Evolutionary conservation across 2,797 vertebrate species (phyloP), one percentile per base, ranked within the genome.

Genomic region (Ammospiza maritima): DNA sequence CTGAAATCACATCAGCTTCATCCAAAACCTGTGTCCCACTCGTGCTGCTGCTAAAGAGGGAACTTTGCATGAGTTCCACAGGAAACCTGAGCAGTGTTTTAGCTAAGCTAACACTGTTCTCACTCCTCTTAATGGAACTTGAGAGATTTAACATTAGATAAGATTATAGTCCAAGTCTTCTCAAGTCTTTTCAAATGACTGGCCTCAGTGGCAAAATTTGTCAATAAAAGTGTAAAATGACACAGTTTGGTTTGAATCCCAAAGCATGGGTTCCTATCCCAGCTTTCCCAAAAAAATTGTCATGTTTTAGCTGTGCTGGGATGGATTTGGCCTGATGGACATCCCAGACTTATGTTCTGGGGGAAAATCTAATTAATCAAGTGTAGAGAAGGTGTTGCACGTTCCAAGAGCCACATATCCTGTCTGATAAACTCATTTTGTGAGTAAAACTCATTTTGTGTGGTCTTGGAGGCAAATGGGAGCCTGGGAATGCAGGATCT

Each of bases 241-340:
- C 8, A 8, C 0, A 0, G 19, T 0, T 11, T 19, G 45, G 42
- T 22, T 42, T 3, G 58, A 34, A 42, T 75, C 66, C 58, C 80
- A 44, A 10, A 47, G 38, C 44, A 1, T 2, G n/a, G 58, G 32
- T 45, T 65, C 13, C 0, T 15, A 66, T 36, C 74, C 51, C 3
- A 0, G 5, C n/a, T 32, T 47, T 42, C 74, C 92, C 47, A 11
- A 25, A 27, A 34, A 44, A 62, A 8, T 2, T 18, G 16, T 1
- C 1, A 1, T 19, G 38, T 13, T 75, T n/a, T 30, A 38, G n/a
- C 54, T 29, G 1, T 27, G 48, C 2, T n/a, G 66, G 27, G 14
- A 26, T 65, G 6, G 9, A 2, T 50, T 26, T 0, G 27, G 30
- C 53, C 30, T 9, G 40, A 12, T 27, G 47, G 19, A 6, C 20